These are phyloP conservation scores for Volucella zonaria DNA, from an alignment of 2,888 invertebrate species.

Conservation along the genomic window DNA sequence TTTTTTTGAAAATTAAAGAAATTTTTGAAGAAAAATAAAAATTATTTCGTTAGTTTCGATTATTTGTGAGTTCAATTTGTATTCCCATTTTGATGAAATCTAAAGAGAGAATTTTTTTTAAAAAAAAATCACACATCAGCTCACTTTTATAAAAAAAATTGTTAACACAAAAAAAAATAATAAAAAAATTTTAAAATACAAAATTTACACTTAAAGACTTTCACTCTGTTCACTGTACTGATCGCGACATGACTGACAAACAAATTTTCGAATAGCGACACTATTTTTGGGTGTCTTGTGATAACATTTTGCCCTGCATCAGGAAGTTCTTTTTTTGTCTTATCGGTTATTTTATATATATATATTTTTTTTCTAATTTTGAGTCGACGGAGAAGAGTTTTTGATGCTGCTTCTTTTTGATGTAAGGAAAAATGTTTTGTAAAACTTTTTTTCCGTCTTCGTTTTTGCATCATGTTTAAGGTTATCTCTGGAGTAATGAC, in stretches of 20 bases:
- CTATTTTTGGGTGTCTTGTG: constrained; percentile 59
- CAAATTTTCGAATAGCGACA: neutral
- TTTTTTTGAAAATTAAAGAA: neutral
- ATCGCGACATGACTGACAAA: constrained; percentile 44
- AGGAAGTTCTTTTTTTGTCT: constrained; percentile 75
- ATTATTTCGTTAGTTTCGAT: constrained; percentile 30
- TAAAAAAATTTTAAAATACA: no score
- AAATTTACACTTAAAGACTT: neutral
- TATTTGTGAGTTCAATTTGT: constrained; percentile 29
- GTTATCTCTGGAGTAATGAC: no score
- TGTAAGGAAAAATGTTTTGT: neutral
- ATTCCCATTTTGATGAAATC: constrained; percentile 64
- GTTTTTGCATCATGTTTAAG: no score
- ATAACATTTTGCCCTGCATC: constrained; percentile 76
- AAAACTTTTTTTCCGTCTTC: neutral
- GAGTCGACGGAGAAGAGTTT: neutral
- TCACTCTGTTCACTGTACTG: constrained; percentile 44
- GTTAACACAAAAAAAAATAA: no score
- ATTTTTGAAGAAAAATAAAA: neutral
- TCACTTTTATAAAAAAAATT: constrained; percentile 25
- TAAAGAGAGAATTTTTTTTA: constrained; percentile 11
- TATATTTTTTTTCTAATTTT: neutral
- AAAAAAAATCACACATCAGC: neutral
- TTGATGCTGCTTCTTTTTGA: neutral
- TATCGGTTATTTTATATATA: constrained; percentile 48